phyloP scores from a whole-genome alignment of 1,140 invertebrate species.

The Thaumetopoea pityocampa region DNA sequence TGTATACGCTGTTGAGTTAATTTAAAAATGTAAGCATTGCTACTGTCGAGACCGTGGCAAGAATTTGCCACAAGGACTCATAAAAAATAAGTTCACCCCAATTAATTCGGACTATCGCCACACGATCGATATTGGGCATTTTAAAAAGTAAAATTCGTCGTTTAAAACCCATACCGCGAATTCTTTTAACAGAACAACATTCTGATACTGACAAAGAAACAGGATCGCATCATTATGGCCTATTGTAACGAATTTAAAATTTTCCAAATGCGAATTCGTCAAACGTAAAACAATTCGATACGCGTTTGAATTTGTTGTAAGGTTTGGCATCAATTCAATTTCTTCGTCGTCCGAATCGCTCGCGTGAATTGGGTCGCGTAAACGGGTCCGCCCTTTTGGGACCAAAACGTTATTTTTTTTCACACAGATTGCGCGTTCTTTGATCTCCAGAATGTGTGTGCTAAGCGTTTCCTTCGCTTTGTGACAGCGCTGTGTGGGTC shows the following conservation, averaged over 20 bases:
- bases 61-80: slow-evolving; percentile 46
- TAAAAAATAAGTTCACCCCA: slow-evolving; percentile 46
- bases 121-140: slow-evolving; percentile 54
- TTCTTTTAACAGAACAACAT: slow-evolving; percentile 51
- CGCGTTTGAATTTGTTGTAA: slow-evolving; percentile 72
- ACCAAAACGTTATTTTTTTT: slow-evolving; percentile 72
- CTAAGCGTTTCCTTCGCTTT: slow-evolving; percentile 70
- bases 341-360: slow-evolving; percentile 61
- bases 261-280: slow-evolving; percentile 71
- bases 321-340: slow-evolving; percentile 69
- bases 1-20: slow-evolving; percentile 37
- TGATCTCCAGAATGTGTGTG: slow-evolving; percentile 72
- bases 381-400: slow-evolving; percentile 70
- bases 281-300: slow-evolving; percentile 76
- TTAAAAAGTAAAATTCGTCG: slow-evolving; percentile 40
- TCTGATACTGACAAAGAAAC: slow-evolving; percentile 59
- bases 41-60: slow-evolving; percentile 41
- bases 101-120: slow-evolving; percentile 60
- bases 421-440: slow-evolving; percentile 71
- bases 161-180: slow-evolving; percentile 44
- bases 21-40: slow-evolving; percentile 40
- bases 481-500: slow-evolving; percentile 53
- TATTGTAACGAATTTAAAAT: slow-evolving; percentile 71
- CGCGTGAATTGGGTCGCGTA: slow-evolving; percentile 73
- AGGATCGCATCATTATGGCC: slow-evolving; percentile 68